A percentile compares a stretch with the other conserved stretches of the same genome.
Evolutionary conservation across 2,113 vertebrate species (phyloP).

Genomic region (Ciconia boyciana): DNA sequence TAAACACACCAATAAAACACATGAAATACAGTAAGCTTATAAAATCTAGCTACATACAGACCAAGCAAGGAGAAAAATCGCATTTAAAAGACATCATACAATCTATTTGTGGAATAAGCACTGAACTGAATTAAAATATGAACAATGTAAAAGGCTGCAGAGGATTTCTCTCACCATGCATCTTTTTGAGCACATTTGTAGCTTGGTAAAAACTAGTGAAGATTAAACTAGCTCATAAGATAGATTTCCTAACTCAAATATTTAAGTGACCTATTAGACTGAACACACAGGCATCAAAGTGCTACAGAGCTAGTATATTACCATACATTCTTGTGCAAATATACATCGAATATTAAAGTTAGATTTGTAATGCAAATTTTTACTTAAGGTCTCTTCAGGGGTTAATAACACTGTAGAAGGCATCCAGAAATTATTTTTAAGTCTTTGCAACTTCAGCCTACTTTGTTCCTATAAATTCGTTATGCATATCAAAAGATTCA

Average conservation of each 20-base stretch:
- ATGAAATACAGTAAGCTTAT: neutral
- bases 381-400: conserved; percentile 47
- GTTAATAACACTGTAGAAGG: conserved; percentile 21
- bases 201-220: conserved; percentile 6
- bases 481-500: conserved; percentile 48
- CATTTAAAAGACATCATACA: conserved; percentile 2
- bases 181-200: conserved; percentile 19
- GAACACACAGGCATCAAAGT: conserved; percentile 15
- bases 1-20: neutral
- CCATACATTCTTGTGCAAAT: neutral
- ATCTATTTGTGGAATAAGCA: neutral
- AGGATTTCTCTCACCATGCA: conserved; percentile 9
- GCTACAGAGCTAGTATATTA: neutral
- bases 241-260: neutral
- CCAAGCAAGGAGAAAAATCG: neutral
- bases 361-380: conserved; percentile 59
- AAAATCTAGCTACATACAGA: neutral
- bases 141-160: conserved; percentile 37
- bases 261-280: neutral
- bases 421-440: conserved; percentile 44
- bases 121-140: conserved; percentile 32
- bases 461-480: conserved; percentile 46
- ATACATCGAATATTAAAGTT: conserved; percentile 30
- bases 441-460: conserved; percentile 43
- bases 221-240: neutral